Percentiles rank a stretch among this genome's conserved stretches.
Evolutionary conservation across 2,888 invertebrate genomes (phyloP).

Genomic region (Agrotis ipsilon): DNA sequence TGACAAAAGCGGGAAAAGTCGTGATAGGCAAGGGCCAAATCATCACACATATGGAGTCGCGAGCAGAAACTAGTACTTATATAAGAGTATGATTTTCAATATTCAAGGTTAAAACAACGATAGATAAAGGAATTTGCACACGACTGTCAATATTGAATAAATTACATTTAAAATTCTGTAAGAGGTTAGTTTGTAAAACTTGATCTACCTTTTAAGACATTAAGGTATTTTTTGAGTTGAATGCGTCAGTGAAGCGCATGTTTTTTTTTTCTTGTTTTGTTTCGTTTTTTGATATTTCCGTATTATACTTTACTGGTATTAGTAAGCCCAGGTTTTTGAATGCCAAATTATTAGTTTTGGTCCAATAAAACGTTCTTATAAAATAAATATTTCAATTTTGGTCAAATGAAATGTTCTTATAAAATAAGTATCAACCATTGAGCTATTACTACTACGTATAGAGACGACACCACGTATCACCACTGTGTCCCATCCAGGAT

Average conservation of each 20-base stretch:
- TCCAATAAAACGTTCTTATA: no score
- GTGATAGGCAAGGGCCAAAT: no score
- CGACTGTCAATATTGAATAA: constrained; percentile 49
- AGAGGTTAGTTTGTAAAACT: constrained; percentile 25
- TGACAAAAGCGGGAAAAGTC: no score
- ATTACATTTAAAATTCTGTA: constrained; percentile 35
- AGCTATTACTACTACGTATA: no score
- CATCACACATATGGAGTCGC: no score
- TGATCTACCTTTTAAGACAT: constrained; percentile 20
- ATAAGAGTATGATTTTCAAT: constrained; percentile 25
- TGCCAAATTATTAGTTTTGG: not conserved
- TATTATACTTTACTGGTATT: not conserved
- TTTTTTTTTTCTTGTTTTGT: constrained; percentile 2
- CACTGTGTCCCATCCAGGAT: no score
- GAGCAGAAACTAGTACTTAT: constrained; percentile 6
- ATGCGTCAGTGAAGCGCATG: constrained; percentile 3
- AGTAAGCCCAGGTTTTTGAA: not conserved
- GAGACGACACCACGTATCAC: no score
- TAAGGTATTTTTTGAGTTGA: constrained; percentile 7
- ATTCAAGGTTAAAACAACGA: constrained; percentile 40
- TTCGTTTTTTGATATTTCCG: not conserved
- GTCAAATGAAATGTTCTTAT: no score
- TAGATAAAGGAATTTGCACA: constrained; percentile 43
- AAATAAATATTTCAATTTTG: no score
- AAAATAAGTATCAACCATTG: no score